Base-by-base conservation (phyloP, 2,113 vertebrate species). In the Misgurnus anguillicaudatus region DNA sequence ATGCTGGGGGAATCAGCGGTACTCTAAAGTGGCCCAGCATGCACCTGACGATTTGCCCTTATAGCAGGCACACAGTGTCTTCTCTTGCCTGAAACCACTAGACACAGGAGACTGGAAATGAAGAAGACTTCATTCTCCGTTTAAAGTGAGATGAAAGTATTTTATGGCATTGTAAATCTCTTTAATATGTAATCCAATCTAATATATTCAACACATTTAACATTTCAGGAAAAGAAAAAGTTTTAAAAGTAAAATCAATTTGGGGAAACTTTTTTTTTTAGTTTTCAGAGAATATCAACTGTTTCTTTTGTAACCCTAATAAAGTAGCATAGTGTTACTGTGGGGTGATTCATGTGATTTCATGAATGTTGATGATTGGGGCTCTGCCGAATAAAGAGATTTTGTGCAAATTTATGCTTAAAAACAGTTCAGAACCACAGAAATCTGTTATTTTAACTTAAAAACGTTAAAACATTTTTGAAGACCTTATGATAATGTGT, bases 21-120 rank as follows among this genome's bases (percentile, higher is more conserved):
- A 75, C 60, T 74, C 72, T 64, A 51, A 63, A 75, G 41, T 63
- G 73, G 73, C 41, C 41, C 73, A 75, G 58, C 58, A 63, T 21
- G 73, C 60, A 63, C 73, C 31, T 64, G 73, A 63, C 31, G 61
- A 75, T 75, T 75, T 75, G 60, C 60, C 73, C 58, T 75, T 75
- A 64, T 64, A 60, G 58, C 60, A 51, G 31, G 60, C 58, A 75
- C 73, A 75, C 73, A 48, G 31, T 64, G 72, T 74, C 41, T 61
- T 24, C 60, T 36, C 57, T 74, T 47, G 71, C 39, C 41, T 62
- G 42, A 75, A 75, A 64, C 60, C 60, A 51, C 42, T 24, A 75
- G 16, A 14, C 45, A 38, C 60, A 48, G n/a, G 55, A 74, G 41
- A 74, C 31, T 74, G 71, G 17, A 57, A 51, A 51, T 24, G 36